Conservation (phyloP, 2,888 invertebrate species). For the Limnephilus rhombicus region DNA sequence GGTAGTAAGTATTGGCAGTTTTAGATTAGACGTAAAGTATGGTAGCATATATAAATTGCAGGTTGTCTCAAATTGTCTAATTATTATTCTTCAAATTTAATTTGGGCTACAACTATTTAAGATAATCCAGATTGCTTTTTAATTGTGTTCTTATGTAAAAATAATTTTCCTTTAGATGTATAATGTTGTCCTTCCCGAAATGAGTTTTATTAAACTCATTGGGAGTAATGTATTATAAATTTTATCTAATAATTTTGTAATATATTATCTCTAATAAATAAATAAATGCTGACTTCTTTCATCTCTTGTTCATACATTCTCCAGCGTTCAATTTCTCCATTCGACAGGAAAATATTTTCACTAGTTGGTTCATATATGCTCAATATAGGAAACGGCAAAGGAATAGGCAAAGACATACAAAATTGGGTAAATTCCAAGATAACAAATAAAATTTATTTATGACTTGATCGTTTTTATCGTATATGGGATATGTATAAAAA, state of each 20-base stretch:
- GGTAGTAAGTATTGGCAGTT: too few relatives aligned
- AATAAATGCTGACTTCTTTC: background rate
- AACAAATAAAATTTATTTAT: background rate
- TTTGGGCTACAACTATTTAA: background rate
- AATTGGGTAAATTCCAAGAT: background rate
- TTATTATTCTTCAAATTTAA: background rate
- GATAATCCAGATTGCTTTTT: background rate
- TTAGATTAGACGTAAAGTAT: too few relatives aligned
- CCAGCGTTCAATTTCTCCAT: background rate
- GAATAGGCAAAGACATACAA: background rate
- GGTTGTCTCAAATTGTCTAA: too few relatives aligned
- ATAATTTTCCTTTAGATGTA: too few relatives aligned
- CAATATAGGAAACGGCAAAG: background rate
- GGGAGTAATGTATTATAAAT: too few relatives aligned
- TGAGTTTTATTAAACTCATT: too few relatives aligned
- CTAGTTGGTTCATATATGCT: background rate
- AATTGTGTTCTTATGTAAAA: too few relatives aligned
- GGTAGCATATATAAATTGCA: too few relatives aligned
- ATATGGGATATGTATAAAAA: background rate
- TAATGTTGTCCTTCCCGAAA: too few relatives aligned
- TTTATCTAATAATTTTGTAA: too few relatives aligned
- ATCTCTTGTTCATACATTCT: background rate
- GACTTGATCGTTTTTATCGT: background rate
- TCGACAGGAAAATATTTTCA: background rate
- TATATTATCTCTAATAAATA: too few relatives aligned